Evolutionary conservation across 2,888 invertebrate species (phyloP).

Genomic region (Oscheius sp.): DNA sequence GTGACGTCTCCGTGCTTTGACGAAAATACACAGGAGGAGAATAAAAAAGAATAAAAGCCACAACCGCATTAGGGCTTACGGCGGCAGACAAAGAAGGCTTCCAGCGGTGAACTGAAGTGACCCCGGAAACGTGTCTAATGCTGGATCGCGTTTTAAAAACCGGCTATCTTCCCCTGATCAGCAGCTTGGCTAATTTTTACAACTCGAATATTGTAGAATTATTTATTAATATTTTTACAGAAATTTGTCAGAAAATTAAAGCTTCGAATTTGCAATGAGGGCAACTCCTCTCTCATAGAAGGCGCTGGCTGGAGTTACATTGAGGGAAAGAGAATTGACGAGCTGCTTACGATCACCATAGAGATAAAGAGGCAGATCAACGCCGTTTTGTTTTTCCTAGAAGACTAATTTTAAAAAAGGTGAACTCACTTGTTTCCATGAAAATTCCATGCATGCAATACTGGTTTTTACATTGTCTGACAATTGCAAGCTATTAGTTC

Average conservation of each 20-base stretch:
- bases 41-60: not conserved
- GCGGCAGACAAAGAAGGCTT: not conserved
- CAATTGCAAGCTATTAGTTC: constrained; percentile 84
- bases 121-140: constrained; percentile 3
- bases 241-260: not conserved
- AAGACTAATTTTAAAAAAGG: not conserved
- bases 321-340: constrained; percentile 93
- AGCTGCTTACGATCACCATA: constrained; percentile 91
- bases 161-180: not conserved
- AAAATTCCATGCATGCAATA: constrained; percentile 42
- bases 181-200: not conserved
- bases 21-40: not conserved
- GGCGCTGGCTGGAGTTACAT: constrained; percentile 77
- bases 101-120: constrained; percentile 16
- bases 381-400: constrained; percentile 75
- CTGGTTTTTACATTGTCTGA: constrained; percentile 79
- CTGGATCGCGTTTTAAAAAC: constrained; percentile 13
- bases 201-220: not conserved
- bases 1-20: not conserved
- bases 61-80: not conserved
- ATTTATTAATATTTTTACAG: not conserved
- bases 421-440: constrained; percentile 43
- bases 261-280: constrained; percentile 81
- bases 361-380: constrained; percentile 93
- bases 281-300: constrained; percentile 99